Evolutionary conservation across 2,888 invertebrate genomes (phyloP), one percentile per base, ranked within the genome.

Genomic region (Actias luna): DNA sequence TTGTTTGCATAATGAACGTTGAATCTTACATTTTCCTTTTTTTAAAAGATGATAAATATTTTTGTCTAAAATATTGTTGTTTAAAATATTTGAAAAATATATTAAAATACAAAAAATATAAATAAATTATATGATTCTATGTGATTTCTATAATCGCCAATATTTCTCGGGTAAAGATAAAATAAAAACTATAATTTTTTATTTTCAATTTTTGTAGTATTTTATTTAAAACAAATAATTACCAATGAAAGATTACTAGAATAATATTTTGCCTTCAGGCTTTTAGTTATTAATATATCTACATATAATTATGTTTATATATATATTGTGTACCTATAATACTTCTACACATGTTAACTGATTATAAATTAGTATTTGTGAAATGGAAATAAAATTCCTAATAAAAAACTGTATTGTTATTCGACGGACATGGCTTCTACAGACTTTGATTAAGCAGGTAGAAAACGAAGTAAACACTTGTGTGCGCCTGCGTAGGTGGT

Each of bases 361-460:
- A 31, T 46, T 27, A 29, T 31, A 5, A 29, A 16, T 27, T 27
- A 59, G 18, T 8, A 14, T 29, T 39, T 36, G 36, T 59, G 33
- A 36, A 36, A 33, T 29, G 27, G 52, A 55, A 59, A 63, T 50
- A 52, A 50, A 59, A 52, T 50, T 36, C 36, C 71, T 70, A 75
- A 68, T 69, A 69, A 70, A 74, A 76, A 70, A 70, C 64, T 61
- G 65, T 73, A 78, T 81, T 79, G 78, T 74, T 79, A 85, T 84
- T 84, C 83, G 65, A 67, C 67, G 69, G 67, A 66, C 77, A 80
- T 79, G 65, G 65, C 67, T 61, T 33, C 52, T 64, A 67, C 71
- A 71, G 70, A 67, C 66, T 62, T 63, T 63, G 65, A 64, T 64
- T 63, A 71, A 65, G 69, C 82, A 85, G 85, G 84, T 83, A 82